A percentile compares a stretch with the other conserved stretches of the same genome.
Evolutionary conservation across 2,888 invertebrate species (phyloP).

Genomic region (Strigamia maritima): DNA sequence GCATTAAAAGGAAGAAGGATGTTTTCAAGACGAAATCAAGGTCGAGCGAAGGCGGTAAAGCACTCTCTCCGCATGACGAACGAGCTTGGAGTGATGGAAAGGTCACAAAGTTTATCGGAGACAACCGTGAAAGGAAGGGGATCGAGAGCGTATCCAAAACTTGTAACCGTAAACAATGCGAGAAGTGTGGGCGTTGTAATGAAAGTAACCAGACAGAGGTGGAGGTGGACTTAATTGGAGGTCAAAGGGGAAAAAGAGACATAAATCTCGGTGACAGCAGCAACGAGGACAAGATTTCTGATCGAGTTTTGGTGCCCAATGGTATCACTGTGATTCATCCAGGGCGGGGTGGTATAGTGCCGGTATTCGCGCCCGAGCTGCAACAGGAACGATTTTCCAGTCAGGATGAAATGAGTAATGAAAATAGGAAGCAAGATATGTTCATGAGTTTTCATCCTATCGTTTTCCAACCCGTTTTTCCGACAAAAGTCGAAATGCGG

Average conservation of each 20-base stretch:
- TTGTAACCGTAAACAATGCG: background rate
- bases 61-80: slow-evolving; percentile 6
- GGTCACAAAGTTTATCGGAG: background rate
- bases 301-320: background rate
- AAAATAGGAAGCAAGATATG: background rate
- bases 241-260: background rate
- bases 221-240: background rate
- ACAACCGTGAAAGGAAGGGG: background rate
- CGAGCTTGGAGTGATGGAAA: background rate
- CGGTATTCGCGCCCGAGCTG: background rate
- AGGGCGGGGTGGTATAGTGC: background rate
- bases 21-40: background rate
- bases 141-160: background rate
- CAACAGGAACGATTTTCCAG: background rate
- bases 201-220: background rate
- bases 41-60: background rate
- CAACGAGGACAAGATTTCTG: slow-evolving; percentile 1
- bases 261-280: background rate
- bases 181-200: background rate
- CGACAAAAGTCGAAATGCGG: background rate
- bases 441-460: background rate
- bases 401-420: background rate
- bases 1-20: background rate
- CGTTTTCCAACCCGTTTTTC: background rate
- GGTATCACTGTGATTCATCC: background rate